A percentile compares a stretch with the other conserved stretches of the same genome.
Evolutionary conservation across 53 echinoderm and acorn worm genomes (phyloP).

Genomic region (Pentamera pediparva): DNA sequence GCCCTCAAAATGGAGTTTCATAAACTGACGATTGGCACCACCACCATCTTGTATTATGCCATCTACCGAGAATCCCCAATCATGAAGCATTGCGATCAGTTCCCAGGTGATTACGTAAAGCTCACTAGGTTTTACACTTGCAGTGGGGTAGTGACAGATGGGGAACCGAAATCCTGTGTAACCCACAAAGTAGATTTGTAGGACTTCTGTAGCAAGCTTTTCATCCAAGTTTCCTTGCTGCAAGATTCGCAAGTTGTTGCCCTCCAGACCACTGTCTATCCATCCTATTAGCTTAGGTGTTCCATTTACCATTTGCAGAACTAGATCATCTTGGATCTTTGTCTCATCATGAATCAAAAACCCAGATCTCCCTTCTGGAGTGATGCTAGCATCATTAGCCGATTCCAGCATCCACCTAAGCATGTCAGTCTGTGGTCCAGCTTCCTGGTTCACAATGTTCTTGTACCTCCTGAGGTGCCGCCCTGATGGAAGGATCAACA

Average conservation of each 20-base stretch:
- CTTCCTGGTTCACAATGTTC: neutral
- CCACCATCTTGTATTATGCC: conserved; percentile 5
- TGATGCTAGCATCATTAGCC: neutral
- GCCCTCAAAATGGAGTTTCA: conserved; percentile 1
- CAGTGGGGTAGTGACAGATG: conserved; percentile 21
- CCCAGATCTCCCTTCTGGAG: neutral
- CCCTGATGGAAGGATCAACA: conserved; percentile 13
- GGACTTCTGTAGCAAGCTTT: neutral
- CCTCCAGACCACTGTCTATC: neutral
- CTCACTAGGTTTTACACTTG: conserved; percentile 5
- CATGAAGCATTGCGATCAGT: neutral
- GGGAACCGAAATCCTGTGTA: conserved; percentile 27
- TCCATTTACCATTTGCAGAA: neutral
- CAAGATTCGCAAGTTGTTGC: neutral
- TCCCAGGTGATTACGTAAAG: conserved; percentile 19
- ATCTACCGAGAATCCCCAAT: conserved; percentile 11
- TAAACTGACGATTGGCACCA: conserved; percentile 16
- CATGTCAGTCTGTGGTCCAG: neutral
- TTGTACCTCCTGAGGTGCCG: conserved; percentile 23
- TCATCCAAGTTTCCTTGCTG: neutral
- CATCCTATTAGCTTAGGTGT: conserved; percentile 5
- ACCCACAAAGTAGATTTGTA: conserved; percentile 21
- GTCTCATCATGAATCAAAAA: conserved; percentile 14
- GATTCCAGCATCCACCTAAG: conserved; percentile 22
- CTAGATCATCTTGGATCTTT: conserved; percentile 29